A percentile compares a stretch with the other conserved stretches of the same genome.
Evolutionary conservation across 1,140 invertebrate genomes (phyloP).

Genomic region (Drosophila repletoides): DNA sequence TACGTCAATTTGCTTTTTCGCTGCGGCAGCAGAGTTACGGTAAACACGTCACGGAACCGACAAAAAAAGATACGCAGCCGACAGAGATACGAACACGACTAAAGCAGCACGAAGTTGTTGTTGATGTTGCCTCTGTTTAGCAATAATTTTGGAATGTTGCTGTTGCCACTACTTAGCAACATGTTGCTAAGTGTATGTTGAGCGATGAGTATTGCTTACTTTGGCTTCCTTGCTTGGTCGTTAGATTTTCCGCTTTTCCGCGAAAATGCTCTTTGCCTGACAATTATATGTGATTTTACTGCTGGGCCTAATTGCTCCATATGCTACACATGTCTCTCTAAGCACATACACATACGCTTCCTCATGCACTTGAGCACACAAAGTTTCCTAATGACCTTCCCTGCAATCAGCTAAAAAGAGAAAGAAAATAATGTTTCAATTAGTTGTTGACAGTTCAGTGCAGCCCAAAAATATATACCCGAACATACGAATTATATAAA

Average conservation of each 20-base stretch:
- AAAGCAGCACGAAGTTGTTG: constrained; percentile 41
- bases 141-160: constrained; percentile 46
- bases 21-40: constrained; percentile 10
- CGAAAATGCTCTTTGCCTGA: constrained; percentile 62
- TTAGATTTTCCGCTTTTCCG: constrained; percentile 45
- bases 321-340: constrained; percentile 23
- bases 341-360: constrained; percentile 1
- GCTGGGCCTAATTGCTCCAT: constrained; percentile 62
- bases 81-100: constrained; percentile 56
- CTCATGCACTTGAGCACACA: constrained; percentile 3
- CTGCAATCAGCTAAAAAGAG: constrained; percentile 33
- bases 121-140: constrained; percentile 37
- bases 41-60: constrained; percentile 52
- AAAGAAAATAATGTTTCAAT: constrained; percentile 57
- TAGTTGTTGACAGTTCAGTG: constrained; percentile 62
- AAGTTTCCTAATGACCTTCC: constrained; percentile 31
- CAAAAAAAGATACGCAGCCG: constrained; percentile 50
- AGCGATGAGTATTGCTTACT: constrained; percentile 21
- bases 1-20: constrained; percentile 35
- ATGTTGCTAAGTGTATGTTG: constrained; percentile 56
- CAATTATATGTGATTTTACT: constrained; percentile 71
- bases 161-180: constrained; percentile 36
- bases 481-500: constrained; percentile 43
- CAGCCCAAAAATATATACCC: not conserved
- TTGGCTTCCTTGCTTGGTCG: constrained; percentile 16